phyloP scores from a whole-genome alignment of 2,888 invertebrate genomes.

The Holacanthella duospinosa region DNA sequence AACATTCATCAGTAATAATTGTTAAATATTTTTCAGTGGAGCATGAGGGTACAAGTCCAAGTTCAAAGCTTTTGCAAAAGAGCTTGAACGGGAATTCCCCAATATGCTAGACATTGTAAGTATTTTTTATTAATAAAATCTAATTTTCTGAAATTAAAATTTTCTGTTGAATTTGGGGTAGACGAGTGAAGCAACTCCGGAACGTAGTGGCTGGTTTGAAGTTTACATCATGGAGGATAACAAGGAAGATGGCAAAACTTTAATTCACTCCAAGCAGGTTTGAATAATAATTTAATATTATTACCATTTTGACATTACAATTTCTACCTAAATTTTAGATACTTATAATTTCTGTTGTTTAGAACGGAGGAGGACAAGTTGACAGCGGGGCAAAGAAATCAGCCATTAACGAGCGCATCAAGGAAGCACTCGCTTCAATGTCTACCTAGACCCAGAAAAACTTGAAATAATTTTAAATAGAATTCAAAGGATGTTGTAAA shows the following conservation, averaged over 20 bases:
- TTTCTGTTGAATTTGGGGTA: neutral
- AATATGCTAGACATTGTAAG: constrained; percentile 26
- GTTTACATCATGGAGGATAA: neutral
- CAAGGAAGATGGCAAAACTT: neutral
- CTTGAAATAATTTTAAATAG: neutral
- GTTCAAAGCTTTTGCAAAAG: constrained; percentile 28
- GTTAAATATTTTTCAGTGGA: constrained; percentile 26
- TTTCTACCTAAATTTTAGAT: neutral
- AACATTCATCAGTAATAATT: too few relatives aligned
- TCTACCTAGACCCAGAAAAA: neutral
- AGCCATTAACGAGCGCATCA: neutral
- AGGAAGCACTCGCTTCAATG: neutral
- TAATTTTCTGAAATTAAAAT: neutral
- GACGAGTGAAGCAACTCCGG: neutral
- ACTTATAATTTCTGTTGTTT: neutral
- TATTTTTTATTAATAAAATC: too few relatives aligned
- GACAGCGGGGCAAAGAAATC: neutral
- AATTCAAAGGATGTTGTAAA: neutral
- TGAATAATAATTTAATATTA: too few relatives aligned
- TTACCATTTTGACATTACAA: neutral
- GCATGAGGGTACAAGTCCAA: constrained; percentile 34
- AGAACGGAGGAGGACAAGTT: neutral
- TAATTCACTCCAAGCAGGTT: neutral
- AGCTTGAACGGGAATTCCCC: constrained; percentile 30
- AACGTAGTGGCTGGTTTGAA: neutral